These are phyloP conservation scores for Microvelia longipes DNA, from an alignment of 1,140 invertebrate genomes.

Conservation along the genomic window DNA sequence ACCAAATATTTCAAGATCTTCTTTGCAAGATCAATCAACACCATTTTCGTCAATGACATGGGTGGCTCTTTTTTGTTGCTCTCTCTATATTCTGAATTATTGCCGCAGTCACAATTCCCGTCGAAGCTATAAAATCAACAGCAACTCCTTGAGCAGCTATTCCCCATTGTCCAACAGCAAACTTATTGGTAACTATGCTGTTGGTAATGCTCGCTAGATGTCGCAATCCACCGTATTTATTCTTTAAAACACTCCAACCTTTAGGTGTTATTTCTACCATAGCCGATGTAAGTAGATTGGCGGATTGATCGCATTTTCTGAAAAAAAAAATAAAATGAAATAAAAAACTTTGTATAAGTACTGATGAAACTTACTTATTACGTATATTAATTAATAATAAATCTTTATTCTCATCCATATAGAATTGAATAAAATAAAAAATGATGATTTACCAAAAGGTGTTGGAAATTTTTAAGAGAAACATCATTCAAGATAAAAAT, in stretches of 20 bases:
- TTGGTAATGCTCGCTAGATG: background rate
- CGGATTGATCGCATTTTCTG: background rate
- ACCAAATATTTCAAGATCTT: no score
- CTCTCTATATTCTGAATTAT: background rate
- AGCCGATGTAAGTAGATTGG: background rate
- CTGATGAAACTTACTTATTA: no score
- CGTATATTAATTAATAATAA: no score
- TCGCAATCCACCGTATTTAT: background rate
- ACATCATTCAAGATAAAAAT: no score
- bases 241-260: background rate
- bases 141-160: background rate
- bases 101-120: background rate
- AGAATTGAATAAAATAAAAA: no score
- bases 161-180: background rate
- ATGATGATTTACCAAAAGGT: no score
- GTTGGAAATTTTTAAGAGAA: no score
- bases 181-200: background rate
- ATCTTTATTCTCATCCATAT: no score
- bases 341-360: no score
- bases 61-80: background rate
- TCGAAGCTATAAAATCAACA: background rate
- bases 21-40: no score
- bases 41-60: background rate
- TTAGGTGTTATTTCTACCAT: background rate
- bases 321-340: no score